Percentiles rank a stretch among this genome's conserved stretches.
Conservation (phyloP, 2,888 invertebrate genomes). For the Callimorpha dominula region DNA sequence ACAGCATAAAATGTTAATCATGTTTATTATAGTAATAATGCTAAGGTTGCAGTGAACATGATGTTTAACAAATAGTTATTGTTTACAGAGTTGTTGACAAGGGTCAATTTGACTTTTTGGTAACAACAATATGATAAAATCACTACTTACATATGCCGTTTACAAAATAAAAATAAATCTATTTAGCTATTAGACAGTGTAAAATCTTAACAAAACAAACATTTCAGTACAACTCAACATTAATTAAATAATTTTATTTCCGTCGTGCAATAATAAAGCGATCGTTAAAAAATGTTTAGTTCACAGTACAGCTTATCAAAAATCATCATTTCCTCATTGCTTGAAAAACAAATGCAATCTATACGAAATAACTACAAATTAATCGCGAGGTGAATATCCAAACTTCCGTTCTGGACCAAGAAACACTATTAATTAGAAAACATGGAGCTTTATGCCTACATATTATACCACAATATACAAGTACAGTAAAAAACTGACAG, state of each 20-base stretch:
- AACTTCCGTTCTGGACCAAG: conserved; percentile 46
- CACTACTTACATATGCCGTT: conserved; percentile 60
- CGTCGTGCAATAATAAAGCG: conserved; percentile 57
- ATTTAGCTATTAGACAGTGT: conserved; percentile 50
- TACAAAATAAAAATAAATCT: conserved; percentile 56
- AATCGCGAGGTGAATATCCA: conserved; percentile 61
- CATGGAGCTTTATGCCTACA: conserved; percentile 54
- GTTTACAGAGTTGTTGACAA: conserved; percentile 59
- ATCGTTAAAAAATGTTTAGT: conserved; percentile 39
- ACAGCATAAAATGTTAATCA: conserved; percentile 70
- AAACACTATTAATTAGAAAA: conserved; percentile 54
- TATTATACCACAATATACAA: conserved; percentile 62
- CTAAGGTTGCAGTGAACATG: conserved; percentile 79
- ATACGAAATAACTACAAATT: conserved; percentile 57
- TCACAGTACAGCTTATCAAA: conserved; percentile 59
- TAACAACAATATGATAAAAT: conserved; percentile 69
- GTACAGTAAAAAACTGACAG: conserved; percentile 72
- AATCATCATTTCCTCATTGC: conserved; percentile 56
- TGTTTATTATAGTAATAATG: conserved; percentile 81
- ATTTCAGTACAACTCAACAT: conserved; percentile 65
- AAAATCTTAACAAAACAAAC: conserved; percentile 69
- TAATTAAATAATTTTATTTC: conserved; percentile 60
- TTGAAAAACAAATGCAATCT: conserved; percentile 52
- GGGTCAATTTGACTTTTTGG: conserved; percentile 78
- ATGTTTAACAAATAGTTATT: conserved; percentile 63